Percentiles rank a stretch among this genome's conserved stretches.
These are phyloP conservation scores for Eubasilissa splendida DNA, from an alignment of 2,888 invertebrate genomes.

Conservation along the genomic window DNA sequence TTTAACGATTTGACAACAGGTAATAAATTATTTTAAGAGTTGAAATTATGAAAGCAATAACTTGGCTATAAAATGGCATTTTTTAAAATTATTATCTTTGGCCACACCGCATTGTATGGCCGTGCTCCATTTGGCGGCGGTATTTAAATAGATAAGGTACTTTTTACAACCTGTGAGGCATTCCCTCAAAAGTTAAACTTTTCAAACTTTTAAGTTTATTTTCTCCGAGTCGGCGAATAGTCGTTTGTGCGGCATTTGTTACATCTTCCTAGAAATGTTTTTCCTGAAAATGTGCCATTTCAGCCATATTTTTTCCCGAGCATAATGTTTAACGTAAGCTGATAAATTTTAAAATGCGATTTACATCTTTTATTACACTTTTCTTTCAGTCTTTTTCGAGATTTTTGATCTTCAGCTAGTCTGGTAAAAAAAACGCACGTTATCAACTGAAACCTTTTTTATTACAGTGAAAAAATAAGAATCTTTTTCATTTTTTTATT, in stretches of 20 bases:
- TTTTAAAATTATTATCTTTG: neutral
- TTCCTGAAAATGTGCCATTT: neutral
- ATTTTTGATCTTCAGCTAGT: no score
- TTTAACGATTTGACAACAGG: neutral
- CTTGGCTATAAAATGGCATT: neutral
- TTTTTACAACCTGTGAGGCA: slow-evolving; percentile 15
- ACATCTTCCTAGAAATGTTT: slow-evolving; percentile 1
- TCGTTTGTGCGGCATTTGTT: slow-evolving; percentile 25
- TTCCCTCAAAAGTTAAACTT: slow-evolving; percentile 10
- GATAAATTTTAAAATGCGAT: slow-evolving; percentile 10
- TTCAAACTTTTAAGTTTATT: slow-evolving; percentile 22
- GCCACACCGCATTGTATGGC: neutral
- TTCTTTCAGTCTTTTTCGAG: no score
- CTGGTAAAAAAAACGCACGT: no score
- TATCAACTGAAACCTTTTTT: no score
- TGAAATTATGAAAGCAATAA: slow-evolving; percentile 5
- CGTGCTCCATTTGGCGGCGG: slow-evolving; percentile 13
- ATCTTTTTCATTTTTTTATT: no score
- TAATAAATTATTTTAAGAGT: slow-evolving; percentile 2
- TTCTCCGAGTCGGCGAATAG: slow-evolving; percentile 17
- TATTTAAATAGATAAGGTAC: slow-evolving; percentile 21
- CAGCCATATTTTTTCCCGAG: neutral
- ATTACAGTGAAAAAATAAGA: no score
- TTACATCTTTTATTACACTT: no score
- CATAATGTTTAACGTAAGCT: neutral